These are phyloP conservation scores for Peribatodes rhomboidaria DNA, from an alignment of 2,888 invertebrate species.

Conservation along the genomic window DNA sequence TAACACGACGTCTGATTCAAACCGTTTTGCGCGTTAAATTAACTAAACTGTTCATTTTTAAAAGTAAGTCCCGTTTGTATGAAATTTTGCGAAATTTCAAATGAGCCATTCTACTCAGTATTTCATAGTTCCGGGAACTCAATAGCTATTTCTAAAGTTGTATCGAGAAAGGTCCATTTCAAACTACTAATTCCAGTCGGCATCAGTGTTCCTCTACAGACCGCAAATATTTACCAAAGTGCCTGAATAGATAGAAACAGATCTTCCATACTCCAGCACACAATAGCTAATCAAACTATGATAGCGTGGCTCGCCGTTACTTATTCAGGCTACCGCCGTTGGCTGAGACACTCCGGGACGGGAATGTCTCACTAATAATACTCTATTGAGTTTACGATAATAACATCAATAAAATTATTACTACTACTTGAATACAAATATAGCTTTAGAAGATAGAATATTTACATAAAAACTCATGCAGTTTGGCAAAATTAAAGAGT, in stretches of 20 bases:
- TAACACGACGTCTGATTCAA: neutral
- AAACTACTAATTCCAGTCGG: slow-evolving; percentile 3
- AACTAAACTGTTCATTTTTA: neutral
- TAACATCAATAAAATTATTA: neutral
- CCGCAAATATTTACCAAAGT: slow-evolving; percentile 47
- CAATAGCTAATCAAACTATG: slow-evolving; percentile 50
- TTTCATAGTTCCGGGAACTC: neutral
- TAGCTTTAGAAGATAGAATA: neutral
- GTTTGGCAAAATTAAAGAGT: neutral
- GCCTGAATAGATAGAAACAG: slow-evolving; percentile 38
- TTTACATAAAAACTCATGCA: neutral
- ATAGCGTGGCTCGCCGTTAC: slow-evolving; percentile 38
- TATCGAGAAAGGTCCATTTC: slow-evolving; percentile 2
- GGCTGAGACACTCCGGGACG: neutral
- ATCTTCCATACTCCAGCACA: slow-evolving; percentile 42
- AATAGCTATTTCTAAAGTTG: slow-evolving; percentile 6
- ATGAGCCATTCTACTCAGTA: neutral
- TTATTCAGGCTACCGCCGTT: slow-evolving; percentile 12
- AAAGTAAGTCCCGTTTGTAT: neutral
- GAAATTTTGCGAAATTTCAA: too few species aligned
- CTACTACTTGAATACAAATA: neutral
- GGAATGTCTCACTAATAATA: slow-evolving; percentile 10
- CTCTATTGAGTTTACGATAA: neutral
- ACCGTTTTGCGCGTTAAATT: too few species aligned
- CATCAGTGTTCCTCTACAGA: slow-evolving; percentile 25